Conservation (phyloP, 2,113 vertebrate species). For the Dicentrarchus labrax region DNA sequence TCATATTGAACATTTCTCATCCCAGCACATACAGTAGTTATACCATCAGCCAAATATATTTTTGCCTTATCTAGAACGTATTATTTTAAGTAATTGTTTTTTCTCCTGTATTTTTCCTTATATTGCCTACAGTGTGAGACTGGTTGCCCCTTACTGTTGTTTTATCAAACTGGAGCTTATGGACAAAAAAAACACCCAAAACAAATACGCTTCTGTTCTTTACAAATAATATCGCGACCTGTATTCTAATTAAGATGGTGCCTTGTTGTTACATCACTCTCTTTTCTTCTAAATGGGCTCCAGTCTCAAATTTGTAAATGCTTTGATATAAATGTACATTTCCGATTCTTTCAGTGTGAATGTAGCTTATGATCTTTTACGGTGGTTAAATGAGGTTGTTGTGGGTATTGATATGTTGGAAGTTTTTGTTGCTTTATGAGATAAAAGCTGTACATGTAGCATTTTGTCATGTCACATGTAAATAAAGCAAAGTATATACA, state of each 20-base stretch:
- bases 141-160: conserved; percentile 9
- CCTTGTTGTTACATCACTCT: conserved; percentile 64
- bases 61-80: conserved; percentile 36
- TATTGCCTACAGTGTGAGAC: conserved; percentile 23
- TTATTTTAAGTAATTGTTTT: conserved; percentile 1
- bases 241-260: conserved; percentile 67
- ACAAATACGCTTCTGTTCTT: conserved; percentile 30
- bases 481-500: conserved; percentile 69
- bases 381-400: conserved; percentile 27
- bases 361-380: conserved; percentile 41
- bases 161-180: conserved; percentile 29
- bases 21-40: conserved; percentile 5
- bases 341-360: conserved; percentile 37
- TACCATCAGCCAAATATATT: conserved; percentile 31
- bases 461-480: conserved; percentile 55
- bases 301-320: conserved; percentile 39
- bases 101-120: neutral
- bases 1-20: conserved; percentile 26
- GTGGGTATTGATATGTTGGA: conserved; percentile 18
- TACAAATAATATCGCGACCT: conserved; percentile 18
- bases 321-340: conserved; percentile 35
- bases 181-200: conserved; percentile 53
- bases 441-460: conserved; percentile 53
- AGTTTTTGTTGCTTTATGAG: conserved; percentile 45
- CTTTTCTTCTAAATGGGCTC: conserved; percentile 33